phyloP scores from a whole-genome alignment of 2,113 vertebrate genomes.

The Phyllostomus hastatus region DNA sequence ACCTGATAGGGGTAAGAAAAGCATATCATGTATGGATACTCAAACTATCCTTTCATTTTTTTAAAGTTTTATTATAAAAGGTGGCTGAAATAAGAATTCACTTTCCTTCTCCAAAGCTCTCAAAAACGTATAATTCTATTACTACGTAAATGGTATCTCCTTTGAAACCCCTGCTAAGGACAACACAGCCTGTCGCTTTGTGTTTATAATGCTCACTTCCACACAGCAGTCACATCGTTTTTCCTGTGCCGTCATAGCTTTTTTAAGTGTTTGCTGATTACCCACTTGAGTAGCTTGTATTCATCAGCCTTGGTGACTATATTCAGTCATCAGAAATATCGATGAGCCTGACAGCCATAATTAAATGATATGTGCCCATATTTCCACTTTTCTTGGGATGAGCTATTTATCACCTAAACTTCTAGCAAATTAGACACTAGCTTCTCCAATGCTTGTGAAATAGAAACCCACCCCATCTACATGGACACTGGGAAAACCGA shows the following conservation, averaged over 20 bases:
- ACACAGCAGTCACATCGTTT: background rate
- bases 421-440: background rate
- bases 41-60: background rate
- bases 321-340: background rate
- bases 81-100: background rate
- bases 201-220: constrained; percentile 4
- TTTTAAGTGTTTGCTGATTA: background rate
- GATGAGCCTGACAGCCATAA: background rate
- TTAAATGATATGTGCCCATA: background rate
- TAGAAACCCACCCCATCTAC: background rate
- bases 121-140: background rate
- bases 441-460: background rate
- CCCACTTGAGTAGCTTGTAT: background rate
- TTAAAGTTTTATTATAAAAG: background rate
- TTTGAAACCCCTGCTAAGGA: background rate
- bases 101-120: background rate
- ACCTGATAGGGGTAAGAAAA: background rate
- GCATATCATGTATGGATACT: background rate
- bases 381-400: background rate
- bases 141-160: background rate
- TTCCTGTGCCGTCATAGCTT: background rate
- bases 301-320: background rate
- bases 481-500: background rate
- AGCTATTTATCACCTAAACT: background rate
- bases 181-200: background rate